Conservation (phyloP, 2,888 invertebrate species). For the Entomobrya proxima region DNA sequence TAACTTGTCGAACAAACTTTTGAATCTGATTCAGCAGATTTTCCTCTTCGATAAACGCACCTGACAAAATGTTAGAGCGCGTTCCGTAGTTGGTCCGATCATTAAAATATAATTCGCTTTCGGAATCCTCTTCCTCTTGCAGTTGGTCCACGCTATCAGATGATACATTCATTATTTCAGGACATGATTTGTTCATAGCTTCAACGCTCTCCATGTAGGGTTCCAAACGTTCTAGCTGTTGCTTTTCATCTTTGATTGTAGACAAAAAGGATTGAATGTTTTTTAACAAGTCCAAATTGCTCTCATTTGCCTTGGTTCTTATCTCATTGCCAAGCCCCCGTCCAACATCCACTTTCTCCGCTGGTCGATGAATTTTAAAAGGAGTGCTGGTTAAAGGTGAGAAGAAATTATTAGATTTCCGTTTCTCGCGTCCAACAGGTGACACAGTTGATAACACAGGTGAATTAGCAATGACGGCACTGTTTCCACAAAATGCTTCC, state of each 20-base stretch:
- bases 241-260: conserved; percentile 27
- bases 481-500: conserved; percentile 49
- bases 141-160: background rate
- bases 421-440: background rate
- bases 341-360: background rate
- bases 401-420: background rate
- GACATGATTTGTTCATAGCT: background rate
- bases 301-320: conserved; percentile 3
- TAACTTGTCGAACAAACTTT: conserved; percentile 29
- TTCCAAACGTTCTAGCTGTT: background rate
- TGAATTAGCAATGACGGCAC: background rate
- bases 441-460: background rate
- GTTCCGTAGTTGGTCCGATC: too few species aligned
- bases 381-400: background rate
- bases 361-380: conserved; percentile 25
- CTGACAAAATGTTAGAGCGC: background rate
- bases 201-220: background rate
- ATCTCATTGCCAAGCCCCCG: conserved; percentile 42
- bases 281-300: conserved; percentile 10
- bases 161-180: conserved; percentile 6
- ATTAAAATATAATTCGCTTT: background rate
- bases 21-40: conserved; percentile 23
- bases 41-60: conserved; percentile 4
- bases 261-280: conserved; percentile 18
- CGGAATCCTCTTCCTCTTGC: background rate